A percentile compares a stretch with the other conserved stretches of the same genome.
These are phyloP conservation scores for Rhinella marina DNA, from an alignment of 2,797 vertebrate genomes.

Conservation along the genomic window DNA sequence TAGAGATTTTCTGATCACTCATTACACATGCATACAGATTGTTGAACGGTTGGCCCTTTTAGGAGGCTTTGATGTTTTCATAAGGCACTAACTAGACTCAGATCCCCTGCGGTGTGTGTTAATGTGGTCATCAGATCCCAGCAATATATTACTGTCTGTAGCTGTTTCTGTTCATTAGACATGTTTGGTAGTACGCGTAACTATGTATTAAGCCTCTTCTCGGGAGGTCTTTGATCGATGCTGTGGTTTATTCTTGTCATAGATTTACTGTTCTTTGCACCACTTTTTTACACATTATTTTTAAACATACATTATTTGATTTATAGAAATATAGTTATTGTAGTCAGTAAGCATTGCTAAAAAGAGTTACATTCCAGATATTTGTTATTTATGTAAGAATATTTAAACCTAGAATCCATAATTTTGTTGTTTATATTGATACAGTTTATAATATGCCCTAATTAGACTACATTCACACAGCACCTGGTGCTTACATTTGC, in stretches of 20 bases:
- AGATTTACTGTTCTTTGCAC: too few relatives aligned
- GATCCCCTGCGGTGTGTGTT: background rate
- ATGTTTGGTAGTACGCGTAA: background rate
- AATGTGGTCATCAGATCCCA: background rate
- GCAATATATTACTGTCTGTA: background rate
- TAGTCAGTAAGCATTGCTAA: too few relatives aligned
- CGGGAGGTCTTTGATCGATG: background rate
- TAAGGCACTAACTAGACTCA: background rate
- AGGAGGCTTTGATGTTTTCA: background rate
- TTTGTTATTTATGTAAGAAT: too few relatives aligned
- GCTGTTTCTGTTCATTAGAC: background rate
- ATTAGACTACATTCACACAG: too few relatives aligned
- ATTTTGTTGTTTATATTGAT: too few relatives aligned
- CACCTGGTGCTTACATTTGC: too few relatives aligned
- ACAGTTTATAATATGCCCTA: too few relatives aligned
- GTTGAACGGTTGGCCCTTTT: background rate
- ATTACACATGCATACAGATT: background rate
- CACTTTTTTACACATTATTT: too few relatives aligned
- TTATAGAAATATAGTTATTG: too few relatives aligned
- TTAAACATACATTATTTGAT: too few relatives aligned
- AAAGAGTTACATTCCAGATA: too few relatives aligned
- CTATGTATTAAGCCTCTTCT: background rate
- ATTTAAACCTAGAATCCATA: too few relatives aligned
- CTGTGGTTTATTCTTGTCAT: background rate
- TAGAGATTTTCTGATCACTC: background rate